Base-by-base conservation (phyloP, 2,888 invertebrate genomes). In the Mesorhabditis sp. region DNA sequence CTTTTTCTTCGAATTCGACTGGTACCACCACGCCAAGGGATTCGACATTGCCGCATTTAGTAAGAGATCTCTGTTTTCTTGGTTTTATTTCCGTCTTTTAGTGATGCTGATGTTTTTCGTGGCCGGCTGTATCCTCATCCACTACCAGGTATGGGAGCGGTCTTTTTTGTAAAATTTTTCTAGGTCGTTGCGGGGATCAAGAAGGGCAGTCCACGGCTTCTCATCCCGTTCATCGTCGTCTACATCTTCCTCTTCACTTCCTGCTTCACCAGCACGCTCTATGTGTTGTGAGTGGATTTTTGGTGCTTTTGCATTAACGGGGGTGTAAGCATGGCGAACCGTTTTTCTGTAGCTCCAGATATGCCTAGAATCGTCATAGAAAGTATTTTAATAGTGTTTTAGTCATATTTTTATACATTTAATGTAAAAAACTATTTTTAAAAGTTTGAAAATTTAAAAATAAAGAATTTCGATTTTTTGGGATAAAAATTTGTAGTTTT, bases 1-100 rank as follows among this genome's bases (percentile, higher is more conserved):
- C 58, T 71, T 76, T 64, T 78, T 83, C 72, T 83, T 83, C 72
- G 83, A 83, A 70, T 83, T 84, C 72, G 76, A 81, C 73, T 83
- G 83, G 83, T 81, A 81, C 71, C 74, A 77, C 66, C 80, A 83
- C 70, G 69, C 69, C 63, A 67, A 75, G 10, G 83, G 82, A 58
- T 75, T 83, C 45, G 83, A 84, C 69, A 45, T 82, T 13, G 73
- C 76, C 43, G 80, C 83, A 4, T 69, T 84, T 6, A 66, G 76
- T 75, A 15, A 66, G 74, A 42, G 41, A n/a, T 42, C 28, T 28
- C 28, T 28, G 28, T 28, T 28, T 28, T 28, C 28, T 28, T 28
- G 28, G 28, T 28, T 28, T 28, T 28, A 28, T 28, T 28, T 28
- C 28, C 28, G 28, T 28, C 28, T 28, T 28, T 28, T 44, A 58